Conservation (phyloP, 37 sponge, comb jelly and placozoan genomes). For the Crambe crambe region DNA sequence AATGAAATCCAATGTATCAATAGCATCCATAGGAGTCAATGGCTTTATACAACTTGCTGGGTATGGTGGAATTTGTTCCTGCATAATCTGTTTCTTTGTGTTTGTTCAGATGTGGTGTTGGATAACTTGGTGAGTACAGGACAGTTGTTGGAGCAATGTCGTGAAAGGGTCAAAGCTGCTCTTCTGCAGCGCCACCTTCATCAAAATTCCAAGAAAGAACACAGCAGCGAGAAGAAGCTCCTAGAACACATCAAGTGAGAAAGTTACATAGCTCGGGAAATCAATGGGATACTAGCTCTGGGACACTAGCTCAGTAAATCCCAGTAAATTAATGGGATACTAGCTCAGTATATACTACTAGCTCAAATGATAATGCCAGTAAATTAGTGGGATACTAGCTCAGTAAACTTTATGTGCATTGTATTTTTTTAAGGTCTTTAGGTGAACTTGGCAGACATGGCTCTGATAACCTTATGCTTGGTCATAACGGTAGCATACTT, state of each 20-base stretch:
- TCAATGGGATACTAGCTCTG: too few species aligned
- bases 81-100: too few species aligned
- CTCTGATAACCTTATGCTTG: not conserved
- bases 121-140: constrained; percentile 66
- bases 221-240: constrained; percentile 20
- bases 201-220: constrained; percentile 40
- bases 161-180: constrained; percentile 66
- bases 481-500: not conserved
- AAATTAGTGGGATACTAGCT: too few species aligned
- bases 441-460: constrained; percentile 13
- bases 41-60: too few species aligned
- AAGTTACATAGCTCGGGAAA: not conserved
- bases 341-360: too few species aligned
- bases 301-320: too few species aligned
- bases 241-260: constrained; percentile 36
- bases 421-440: not conserved
- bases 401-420: too few species aligned
- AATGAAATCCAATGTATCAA: too few species aligned
- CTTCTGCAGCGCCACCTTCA: constrained; percentile 78
- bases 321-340: too few species aligned
- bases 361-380: too few species aligned
- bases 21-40: too few species aligned
- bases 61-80: too few species aligned
- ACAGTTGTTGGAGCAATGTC: constrained; percentile 54
- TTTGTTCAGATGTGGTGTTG: constrained; percentile 70